Evolutionary conservation across 2,113 vertebrate species (phyloP), one percentile per base, ranked within the genome.

Genomic region (Oryzias melastigma): DNA sequence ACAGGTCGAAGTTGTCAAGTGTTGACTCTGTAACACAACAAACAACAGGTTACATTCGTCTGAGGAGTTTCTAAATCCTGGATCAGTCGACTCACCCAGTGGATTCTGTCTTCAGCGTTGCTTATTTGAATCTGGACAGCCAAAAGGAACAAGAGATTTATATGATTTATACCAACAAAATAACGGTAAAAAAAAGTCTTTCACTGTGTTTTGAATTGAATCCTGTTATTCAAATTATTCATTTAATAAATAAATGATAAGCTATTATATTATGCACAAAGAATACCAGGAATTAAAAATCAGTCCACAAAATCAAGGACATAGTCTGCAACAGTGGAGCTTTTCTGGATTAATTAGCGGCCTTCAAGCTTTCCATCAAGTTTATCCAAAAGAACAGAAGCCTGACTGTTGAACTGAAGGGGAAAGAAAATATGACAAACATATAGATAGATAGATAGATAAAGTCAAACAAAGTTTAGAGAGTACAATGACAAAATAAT

Each of bases 261-360:
- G 53, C 76, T 78, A 70, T 80, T 84, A 73, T 77, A 74, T 70
- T 82, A 86, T 86, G 80, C 78, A 82, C 73, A 85, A 82, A 87
- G 77, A 60, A 80, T 79, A 77, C 85, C 80, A 62, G 67, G 78
- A 82, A 78, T 83, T 73, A 74, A 52, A 83, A 77, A 75, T 82
- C 65, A 81, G 80, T 75, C 69, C 62, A 73, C 71, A 77, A 75
- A 76, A 67, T 55, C 57, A 73, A 75, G 58, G 47, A 46, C 55
- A 65, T 44, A 13, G 29, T 60, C 43, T 44, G 29, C 49, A 61
- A 57, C 49, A 75, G 65, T 54, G 14, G 35, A 42, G 59, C 44
- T 49, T 60, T 18, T 49, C 53, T 47, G 20, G 49, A 3, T 43
- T 78, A 64, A 80, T 71, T 68, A 71, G 61, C 71, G 14, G 44